Conservation (phyloP, 2,113 vertebrate genomes). For the Microcebus murinus region DNA sequence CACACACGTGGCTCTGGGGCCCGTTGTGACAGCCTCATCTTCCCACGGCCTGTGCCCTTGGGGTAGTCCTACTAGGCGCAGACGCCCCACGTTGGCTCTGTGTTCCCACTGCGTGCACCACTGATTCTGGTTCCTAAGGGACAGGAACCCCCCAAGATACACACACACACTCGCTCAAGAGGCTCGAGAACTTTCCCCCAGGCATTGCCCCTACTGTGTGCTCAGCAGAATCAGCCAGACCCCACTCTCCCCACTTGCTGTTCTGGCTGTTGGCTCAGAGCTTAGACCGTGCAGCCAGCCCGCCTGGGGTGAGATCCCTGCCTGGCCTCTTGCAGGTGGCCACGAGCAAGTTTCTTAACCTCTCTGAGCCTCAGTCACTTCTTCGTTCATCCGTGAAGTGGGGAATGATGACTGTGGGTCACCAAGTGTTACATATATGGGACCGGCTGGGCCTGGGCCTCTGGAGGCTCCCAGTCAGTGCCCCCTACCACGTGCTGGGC, state of each 20-base stretch:
- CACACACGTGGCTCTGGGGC: too few relatives aligned
- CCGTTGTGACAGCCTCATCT: too few relatives aligned
- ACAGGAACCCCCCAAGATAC: too few relatives aligned
- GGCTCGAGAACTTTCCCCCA: background rate
- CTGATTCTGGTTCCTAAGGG: background rate
- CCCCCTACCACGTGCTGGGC: background rate
- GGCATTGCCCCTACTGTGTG: background rate
- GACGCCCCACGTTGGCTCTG: background rate
- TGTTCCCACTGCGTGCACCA: background rate
- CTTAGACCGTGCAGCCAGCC: background rate
- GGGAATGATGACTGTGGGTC: accelerated
- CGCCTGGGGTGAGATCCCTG: too few relatives aligned
- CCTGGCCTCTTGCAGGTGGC: background rate
- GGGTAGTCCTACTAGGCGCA: background rate
- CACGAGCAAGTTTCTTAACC: background rate
- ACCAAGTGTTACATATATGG: too few relatives aligned
- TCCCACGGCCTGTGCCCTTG: background rate
- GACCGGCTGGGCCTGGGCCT: background rate
- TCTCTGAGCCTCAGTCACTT: too few relatives aligned
- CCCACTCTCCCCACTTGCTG: accelerated
- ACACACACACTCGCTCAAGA: accelerated
- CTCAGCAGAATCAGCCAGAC: background rate
- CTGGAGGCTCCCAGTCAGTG: too few relatives aligned
- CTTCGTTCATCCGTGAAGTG: background rate
- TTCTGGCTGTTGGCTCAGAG: background rate